Base-by-base conservation (phyloP, 2,113 vertebrate genomes). In the Psilopsiagon aurifrons region DNA sequence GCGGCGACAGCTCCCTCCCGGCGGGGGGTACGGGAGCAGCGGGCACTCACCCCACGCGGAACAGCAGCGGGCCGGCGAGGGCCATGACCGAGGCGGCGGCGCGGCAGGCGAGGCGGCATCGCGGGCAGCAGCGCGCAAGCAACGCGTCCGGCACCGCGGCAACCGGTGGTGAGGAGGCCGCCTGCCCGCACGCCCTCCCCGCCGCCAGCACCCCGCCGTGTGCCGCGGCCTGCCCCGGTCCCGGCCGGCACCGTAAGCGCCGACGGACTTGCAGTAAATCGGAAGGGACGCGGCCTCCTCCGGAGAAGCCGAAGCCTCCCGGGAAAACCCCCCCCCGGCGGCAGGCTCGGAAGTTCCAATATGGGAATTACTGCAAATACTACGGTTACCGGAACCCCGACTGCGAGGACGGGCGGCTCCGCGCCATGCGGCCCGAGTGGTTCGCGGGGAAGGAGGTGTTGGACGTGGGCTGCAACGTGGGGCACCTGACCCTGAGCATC, bases 401-500 rank as follows among this genome's bases (percentile, higher is more conserved):
- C 7, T 97, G 91, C 11, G 97, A 98, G 68, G 99, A 99, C 86
- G 95, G 97, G 0, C 96, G 99, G 7, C 95, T 99, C 33, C 86
- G 94, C 13, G 97, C 98, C 14, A 96, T 99, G 74, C 97, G 97
- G 39, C 97, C 98, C 0, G 98, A 98, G 89, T 99, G 99, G 99
- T 99, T 99, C 96, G 95, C 82, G 33, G 98, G 98, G 35, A 98
- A 98, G 54, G 97, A 95, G 5, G 98, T 99, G 41, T 92, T 99
- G 87, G 99, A 99, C 22, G 84, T 99, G 11, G 99, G 99, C 17
- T 99, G 99, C 33, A 99, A 98, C 20, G 96, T 98, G 8, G 99
- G 99, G 81, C 99, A 99, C 90, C 15, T 99, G 84, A 98, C 99
- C 6, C 96, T 99, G 11, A 96, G 97, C 28, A 92, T 99, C 13